Conservation (phyloP, 2,888 invertebrate species). For the Drosophila stalkeri region DNA sequence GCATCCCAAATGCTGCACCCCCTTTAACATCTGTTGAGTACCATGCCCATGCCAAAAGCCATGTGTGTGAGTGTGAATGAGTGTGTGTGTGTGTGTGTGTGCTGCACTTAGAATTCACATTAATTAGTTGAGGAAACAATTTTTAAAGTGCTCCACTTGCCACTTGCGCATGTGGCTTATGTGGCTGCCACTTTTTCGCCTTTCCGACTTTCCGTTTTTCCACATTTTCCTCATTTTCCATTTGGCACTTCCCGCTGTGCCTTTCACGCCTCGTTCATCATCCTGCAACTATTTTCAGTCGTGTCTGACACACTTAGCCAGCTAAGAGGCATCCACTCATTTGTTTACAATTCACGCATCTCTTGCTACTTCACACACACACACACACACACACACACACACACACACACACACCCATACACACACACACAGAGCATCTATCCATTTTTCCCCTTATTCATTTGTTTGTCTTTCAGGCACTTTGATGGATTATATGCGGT, state of each 20-base stretch:
- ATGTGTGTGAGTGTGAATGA: not conserved
- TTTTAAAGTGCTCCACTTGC: conserved; percentile 66
- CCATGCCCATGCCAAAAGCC: not conserved
- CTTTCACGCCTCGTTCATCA: conserved; percentile 27
- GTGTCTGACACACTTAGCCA: conserved; percentile 63
- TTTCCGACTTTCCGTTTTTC: not conserved
- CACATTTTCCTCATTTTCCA: not conserved
- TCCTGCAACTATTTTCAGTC: conserved; percentile 69
- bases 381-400: conserved; percentile 26
- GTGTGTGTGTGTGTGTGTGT: not conserved
- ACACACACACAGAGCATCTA: not conserved
- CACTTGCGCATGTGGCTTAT: conserved; percentile 41
- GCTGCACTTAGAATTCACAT: conserved; percentile 62
- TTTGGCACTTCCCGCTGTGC: conserved; percentile 1
- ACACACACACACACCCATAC: not conserved
- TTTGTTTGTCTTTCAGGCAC: conserved; percentile 50
- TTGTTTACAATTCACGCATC: conserved; percentile 51
- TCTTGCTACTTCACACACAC: conserved; percentile 41
- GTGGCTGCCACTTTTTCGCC: not conserved
- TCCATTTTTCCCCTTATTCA: conserved; percentile 5
- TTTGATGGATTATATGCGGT: conserved; percentile 61
- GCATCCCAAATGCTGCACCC: conserved; percentile 26
- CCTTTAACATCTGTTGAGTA: conserved; percentile 17
- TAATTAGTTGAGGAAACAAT: conserved; percentile 66
- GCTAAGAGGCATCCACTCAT: conserved; percentile 38